A percentile compares a stretch with the other conserved stretches of the same genome.
Conservation (phyloP, 2,797 vertebrate genomes). For the Kryptolebias ocellatus region DNA sequence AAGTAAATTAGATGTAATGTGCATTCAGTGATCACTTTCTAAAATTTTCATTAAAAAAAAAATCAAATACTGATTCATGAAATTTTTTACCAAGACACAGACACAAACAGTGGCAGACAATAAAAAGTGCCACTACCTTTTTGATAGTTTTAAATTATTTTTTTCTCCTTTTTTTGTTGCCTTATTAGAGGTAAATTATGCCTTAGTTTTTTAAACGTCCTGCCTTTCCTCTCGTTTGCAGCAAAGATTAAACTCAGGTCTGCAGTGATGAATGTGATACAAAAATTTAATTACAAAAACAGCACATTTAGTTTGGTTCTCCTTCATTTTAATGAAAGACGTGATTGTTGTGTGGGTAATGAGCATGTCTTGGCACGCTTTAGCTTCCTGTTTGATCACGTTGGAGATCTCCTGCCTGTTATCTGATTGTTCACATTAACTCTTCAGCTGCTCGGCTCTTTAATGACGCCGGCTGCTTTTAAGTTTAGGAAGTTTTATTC, state of each 20-base stretch:
- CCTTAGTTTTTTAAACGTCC: background rate
- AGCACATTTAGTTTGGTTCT: background rate
- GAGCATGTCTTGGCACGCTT: background rate
- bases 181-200: slow-evolving; percentile 3
- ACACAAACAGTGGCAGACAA: background rate
- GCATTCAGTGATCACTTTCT: no score
- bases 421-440: background rate
- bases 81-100: no score
- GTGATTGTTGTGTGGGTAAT: background rate
- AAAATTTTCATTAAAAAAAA: no score
- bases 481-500: background rate
- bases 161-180: background rate
- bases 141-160: background rate
- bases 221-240: background rate
- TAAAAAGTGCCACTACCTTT: background rate
- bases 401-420: background rate
- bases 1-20: no score
- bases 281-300: slow-evolving; percentile 8
- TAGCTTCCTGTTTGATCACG: background rate
- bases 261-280: background rate
- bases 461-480: background rate
- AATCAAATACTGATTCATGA: no score
- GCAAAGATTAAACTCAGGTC: background rate
- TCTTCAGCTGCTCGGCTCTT: background rate
- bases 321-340: slow-evolving; percentile 1